Evolutionary conservation across 2,113 vertebrate genomes (phyloP), one percentile per base, ranked within the genome.

Genomic region (Camelus bactrianus): DNA sequence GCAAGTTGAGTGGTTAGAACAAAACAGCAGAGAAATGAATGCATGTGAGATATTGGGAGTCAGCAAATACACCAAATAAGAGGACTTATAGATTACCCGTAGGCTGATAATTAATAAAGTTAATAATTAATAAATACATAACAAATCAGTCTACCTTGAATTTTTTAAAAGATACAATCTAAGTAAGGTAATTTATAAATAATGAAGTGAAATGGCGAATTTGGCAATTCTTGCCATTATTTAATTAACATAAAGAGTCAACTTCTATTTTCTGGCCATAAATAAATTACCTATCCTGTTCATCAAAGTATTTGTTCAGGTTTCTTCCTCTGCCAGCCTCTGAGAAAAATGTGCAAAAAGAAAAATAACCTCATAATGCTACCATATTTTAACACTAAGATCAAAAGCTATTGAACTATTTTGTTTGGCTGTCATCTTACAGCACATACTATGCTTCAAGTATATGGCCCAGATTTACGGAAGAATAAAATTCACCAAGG

Each of bases 201-300:
- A 82, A 91, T 22, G 12, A 97, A 95, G n/a, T 82, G 19, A 94
- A 96, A 96, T 32, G 60, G 64, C 19, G 93, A 93, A 83, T 80
- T 62, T 79, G 82, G 42, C n/a, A 94, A 95, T 84, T 91, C 24
- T 76, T n/a, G 54, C 1, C 14, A 54, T 84, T 70, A 88, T 87
- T 22, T 91, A 60, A 85, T 82, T 83, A 86, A 92, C 52, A 62
- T 56, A 69, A 89, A 91, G 11, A 85, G 20, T 7, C 50, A 95
- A 54, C 20, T 93, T 93, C 42, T 92, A 86, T 58, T 94, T 82
- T 95, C 46, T 95, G 52, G 54, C 26, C 16, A 94, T 12, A 93
- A 69, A 83, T 88, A 86, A 92, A 81, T 85, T 32, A 1, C 58
- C 80, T 88, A 76, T 86, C n/a, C 86, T 56, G 82, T 85, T 91